Base-by-base conservation (phyloP, 2,888 invertebrate genomes). In the Hesperia comma region DNA sequence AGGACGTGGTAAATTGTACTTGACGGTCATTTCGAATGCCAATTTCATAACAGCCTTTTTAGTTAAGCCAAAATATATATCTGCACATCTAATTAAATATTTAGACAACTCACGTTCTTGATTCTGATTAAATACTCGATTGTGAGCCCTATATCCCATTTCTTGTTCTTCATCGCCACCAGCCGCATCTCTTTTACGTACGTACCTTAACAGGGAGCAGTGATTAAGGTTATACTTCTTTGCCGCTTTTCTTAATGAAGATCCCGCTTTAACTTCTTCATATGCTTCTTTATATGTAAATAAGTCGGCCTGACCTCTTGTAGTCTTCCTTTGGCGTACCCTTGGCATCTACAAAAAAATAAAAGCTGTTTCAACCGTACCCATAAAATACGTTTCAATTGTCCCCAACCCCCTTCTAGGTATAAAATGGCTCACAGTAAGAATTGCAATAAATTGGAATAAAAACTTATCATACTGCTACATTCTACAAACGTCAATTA, bases 51-150 rank as follows among this genome's bases (percentile, higher is more conserved):
- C 68, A 17, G 72, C 71, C 55, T 70, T 72, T 49, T 43, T 60
- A 60, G 74, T 32, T 51, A 74, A 69, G 21, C 72, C 73, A 70
- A 73, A 75, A 70, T 75, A 74, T 70, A 74, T 74, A 67, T 74
- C 68, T 6, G 73, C 72, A 58, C 66, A 70, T 63, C 72, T 33
- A 53, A 67, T 69, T 41, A 73, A 67, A 55, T 72, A 75, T 63
- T 72, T 72, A 32, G 70, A 61, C 7, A 73, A 46, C 51, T 69
- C 49, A 37, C 61, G 66, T 63, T 74, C 72, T 67, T 73, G 73
- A 1, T 69, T 63, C 15, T 70, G 56, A 40, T 33, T 64, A 62
- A 73, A 71, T 15, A 73, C 69, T 60, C 63, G 46, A 17, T 71
- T 70, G 51, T 70, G 66, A 41, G 71, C 61, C 41, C 57, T 62